Evolutionary conservation across 2,888 invertebrate genomes (phyloP).

Genomic region (Caenorhabditis doughertyi): DNA sequence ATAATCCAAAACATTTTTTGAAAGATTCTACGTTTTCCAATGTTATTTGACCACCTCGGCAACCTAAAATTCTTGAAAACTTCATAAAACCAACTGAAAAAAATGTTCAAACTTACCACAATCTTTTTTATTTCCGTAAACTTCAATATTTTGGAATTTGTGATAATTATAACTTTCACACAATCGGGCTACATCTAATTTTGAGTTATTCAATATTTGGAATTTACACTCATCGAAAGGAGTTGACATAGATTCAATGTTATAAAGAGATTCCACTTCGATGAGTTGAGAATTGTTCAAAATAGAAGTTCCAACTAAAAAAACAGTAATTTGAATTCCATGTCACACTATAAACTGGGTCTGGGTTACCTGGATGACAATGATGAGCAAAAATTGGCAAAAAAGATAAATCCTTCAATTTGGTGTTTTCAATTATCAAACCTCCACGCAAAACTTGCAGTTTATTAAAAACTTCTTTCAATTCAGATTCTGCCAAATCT

Average conservation of each 20-base stretch:
- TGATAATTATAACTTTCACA: neutral
- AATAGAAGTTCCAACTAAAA: conserved; percentile 11
- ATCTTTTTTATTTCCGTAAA: conserved; percentile 8
- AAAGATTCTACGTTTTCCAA: neutral
- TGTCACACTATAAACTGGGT: neutral
- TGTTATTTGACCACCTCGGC: neutral
- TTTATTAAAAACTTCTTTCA: neutral
- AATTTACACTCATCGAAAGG: neutral
- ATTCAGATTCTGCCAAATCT: neutral
- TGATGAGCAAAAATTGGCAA: neutral
- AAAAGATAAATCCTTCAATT: conserved; percentile 5
- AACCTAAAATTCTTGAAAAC: neutral
- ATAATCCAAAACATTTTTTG: neutral
- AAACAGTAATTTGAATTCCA: neutral
- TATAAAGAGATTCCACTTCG: neutral
- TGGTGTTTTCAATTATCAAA: conserved; percentile 14
- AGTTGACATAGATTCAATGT: neutral
- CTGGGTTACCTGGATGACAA: conserved; percentile 1
- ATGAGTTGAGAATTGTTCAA: conserved; percentile 14
- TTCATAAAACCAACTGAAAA: neutral
- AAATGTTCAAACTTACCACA: neutral
- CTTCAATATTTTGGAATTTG: neutral
- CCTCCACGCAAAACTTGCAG: neutral
- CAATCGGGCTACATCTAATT: neutral
- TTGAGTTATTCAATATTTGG: neutral